Evolutionary conservation across 2,113 vertebrate genomes (phyloP).

Genomic region (Myotis davidii): DNA sequence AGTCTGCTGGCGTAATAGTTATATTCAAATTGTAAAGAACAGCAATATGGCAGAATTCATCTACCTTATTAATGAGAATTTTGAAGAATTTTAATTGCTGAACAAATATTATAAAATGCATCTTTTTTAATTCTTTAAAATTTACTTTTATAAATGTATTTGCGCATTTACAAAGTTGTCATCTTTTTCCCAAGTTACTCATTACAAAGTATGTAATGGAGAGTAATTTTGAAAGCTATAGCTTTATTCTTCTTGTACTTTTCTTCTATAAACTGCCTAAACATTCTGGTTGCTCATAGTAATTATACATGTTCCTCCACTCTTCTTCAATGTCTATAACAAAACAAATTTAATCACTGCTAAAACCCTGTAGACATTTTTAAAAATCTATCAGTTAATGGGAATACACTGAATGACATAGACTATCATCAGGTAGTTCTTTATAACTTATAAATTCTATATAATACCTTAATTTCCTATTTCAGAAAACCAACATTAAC

Average conservation of each 20-base stretch:
- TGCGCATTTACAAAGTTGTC: background rate
- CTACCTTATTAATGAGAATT: background rate
- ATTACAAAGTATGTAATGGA: background rate
- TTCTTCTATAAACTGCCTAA: background rate
- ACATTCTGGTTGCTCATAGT: background rate
- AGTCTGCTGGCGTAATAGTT: background rate
- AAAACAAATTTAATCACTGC: conserved; percentile 2
- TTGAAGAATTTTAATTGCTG: conserved; percentile 16
- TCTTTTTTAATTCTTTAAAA: background rate
- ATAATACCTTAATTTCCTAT: background rate
- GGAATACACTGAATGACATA: background rate
- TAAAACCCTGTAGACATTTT: background rate
- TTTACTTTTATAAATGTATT: background rate
- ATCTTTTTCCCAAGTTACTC: background rate
- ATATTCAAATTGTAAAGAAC: background rate
- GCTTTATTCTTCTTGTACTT: background rate
- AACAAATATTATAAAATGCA: background rate
- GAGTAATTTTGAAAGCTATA: background rate
- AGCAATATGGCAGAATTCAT: conserved; percentile 4
- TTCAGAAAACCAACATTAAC: conserved; percentile 26
- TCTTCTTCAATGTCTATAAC: background rate
- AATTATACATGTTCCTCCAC: background rate
- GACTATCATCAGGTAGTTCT: background rate
- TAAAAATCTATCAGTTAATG: background rate
- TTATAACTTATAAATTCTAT: background rate